Conservation (phyloP, 2,888 invertebrate genomes). For the Stictocephala bisonia region DNA sequence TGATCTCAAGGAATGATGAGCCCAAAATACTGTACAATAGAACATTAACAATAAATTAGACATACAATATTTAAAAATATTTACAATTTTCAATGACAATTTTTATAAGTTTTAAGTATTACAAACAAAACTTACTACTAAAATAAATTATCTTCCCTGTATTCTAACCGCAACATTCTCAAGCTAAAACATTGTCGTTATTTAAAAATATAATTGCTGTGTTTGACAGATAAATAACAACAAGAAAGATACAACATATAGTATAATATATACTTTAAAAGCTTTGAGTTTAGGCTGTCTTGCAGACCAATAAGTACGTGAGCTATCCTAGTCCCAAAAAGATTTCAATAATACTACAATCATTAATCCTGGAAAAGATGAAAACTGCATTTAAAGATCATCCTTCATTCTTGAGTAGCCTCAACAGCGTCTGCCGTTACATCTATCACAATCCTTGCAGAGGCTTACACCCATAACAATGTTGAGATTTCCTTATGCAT, state of each 20-base stretch:
- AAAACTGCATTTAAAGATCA: constrained; percentile 11
- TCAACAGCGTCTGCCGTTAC: too few relatives aligned
- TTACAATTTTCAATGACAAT: constrained; percentile 27
- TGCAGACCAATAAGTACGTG: constrained; percentile 25
- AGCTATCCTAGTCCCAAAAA: constrained; percentile 27
- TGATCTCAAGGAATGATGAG: constrained; percentile 29
- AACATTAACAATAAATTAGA: constrained; percentile 39
- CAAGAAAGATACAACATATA: constrained; percentile 14
- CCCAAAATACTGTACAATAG: constrained; percentile 33
- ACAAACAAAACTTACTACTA: constrained; percentile 36
- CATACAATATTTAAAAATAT: constrained; percentile 28
- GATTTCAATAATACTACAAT: background rate
- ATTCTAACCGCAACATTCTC: constrained; percentile 25
- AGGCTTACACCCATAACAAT: too few relatives aligned
- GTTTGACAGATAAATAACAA: constrained; percentile 3
- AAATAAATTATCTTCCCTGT: constrained; percentile 38
- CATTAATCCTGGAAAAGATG: constrained; percentile 17
- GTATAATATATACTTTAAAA: too few relatives aligned
- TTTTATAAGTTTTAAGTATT: constrained; percentile 31
- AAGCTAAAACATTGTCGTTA: constrained; percentile 22
- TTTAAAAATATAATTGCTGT: constrained; percentile 14
- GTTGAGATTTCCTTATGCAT: too few relatives aligned
- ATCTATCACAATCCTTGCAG: too few relatives aligned
- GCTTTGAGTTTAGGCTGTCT: background rate
- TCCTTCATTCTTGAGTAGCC: background rate